A percentile compares a stretch with the other conserved stretches of the same genome.
Conservation (phyloP, 2,888 invertebrate species). For the Watsonalla cultraria region DNA sequence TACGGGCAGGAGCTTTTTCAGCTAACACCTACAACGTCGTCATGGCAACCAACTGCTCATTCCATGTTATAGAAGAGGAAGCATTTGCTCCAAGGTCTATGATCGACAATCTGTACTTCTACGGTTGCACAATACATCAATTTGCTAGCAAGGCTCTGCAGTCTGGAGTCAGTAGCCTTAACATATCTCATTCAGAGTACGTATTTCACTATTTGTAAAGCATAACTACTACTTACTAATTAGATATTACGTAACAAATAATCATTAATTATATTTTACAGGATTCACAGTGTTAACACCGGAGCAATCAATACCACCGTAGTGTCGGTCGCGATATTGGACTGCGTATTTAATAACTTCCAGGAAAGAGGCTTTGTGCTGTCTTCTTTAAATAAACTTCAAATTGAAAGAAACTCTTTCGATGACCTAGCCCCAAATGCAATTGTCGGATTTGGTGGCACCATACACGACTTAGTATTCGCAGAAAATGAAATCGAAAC, state of each 20-base stretch:
- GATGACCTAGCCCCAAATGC: conserved; percentile 75
- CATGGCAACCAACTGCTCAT: conserved; percentile 79
- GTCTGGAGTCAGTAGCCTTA: conserved; percentile 81
- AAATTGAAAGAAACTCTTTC: conserved; percentile 82
- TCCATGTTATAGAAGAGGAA: conserved; percentile 79
- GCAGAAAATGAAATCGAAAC: conserved; percentile 67
- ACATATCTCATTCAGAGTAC: conserved; percentile 82
- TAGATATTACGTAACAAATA: not conserved
- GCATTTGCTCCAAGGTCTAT: conserved; percentile 81
- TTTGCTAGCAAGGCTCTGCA: conserved; percentile 79
- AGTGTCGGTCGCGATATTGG: conserved; percentile 77
- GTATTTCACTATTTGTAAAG: conserved; percentile 6
- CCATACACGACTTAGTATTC: conserved; percentile 78
- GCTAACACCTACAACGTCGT: conserved; percentile 82
- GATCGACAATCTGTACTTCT: conserved; percentile 79
- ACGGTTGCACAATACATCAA: conserved; percentile 76
- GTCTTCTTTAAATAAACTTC: conserved; percentile 81
- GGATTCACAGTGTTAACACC: conserved; percentile 79
- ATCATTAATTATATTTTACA: conserved; percentile 51
- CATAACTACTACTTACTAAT: not conserved
- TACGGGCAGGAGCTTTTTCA: conserved; percentile 82
- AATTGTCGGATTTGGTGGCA: conserved; percentile 66
- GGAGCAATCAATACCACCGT: conserved; percentile 83
- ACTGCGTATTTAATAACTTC: conserved; percentile 80
- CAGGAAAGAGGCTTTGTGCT: conserved; percentile 80